Evolutionary conservation across 2,113 vertebrate species (phyloP), one percentile per base, ranked within the genome.

Genomic region (Gallinago media): DNA sequence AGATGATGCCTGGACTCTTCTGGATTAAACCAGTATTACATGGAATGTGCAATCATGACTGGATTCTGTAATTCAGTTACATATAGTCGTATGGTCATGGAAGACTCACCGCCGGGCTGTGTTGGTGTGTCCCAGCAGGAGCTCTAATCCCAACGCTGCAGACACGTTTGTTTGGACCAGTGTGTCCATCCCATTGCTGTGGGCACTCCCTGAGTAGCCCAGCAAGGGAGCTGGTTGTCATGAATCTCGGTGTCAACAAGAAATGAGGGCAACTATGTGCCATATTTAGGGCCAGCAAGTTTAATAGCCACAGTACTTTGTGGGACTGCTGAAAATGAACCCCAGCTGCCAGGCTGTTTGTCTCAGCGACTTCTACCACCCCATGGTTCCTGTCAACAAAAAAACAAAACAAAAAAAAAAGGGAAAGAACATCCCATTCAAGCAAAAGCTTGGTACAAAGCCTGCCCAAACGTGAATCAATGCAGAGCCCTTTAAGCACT

Each of bases 41-140:
- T 38, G 38, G 38, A 38, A 38, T 38, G 38, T 38, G 38, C 38
- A 11, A 38, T 38, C 38, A 38, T 38, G 38, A 38, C 38, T 38
- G 38, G 38, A 38, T 38, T 38, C 38, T 4, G 38, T 38, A 38
- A 38, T 38, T 38, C 38, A 38, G 38, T 38, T 38, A 38, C 38
- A 11, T 67, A 8, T 6, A 73, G 38, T 71, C 29, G 13, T 71
- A 8, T 1, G 26, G 59, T 42, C 59, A 72, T 70, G 62, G 67
- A 89, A n/a, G n/a, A 58, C 16, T 29, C 3, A 1, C 47, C 0
- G 0, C 59, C 0, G 2, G 62, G 56, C 88, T 65, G 31, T 29
- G 67, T 49, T 61, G 16, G 14, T 56, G 19, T 4, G 61, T 32
- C 56, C 34, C 70, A 75, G 80, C 77, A 85, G 49, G 47, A 92